Evolutionary conservation across 2,888 invertebrate genomes (phyloP).

Genomic region (Rhimphoctona megacephalus): DNA sequence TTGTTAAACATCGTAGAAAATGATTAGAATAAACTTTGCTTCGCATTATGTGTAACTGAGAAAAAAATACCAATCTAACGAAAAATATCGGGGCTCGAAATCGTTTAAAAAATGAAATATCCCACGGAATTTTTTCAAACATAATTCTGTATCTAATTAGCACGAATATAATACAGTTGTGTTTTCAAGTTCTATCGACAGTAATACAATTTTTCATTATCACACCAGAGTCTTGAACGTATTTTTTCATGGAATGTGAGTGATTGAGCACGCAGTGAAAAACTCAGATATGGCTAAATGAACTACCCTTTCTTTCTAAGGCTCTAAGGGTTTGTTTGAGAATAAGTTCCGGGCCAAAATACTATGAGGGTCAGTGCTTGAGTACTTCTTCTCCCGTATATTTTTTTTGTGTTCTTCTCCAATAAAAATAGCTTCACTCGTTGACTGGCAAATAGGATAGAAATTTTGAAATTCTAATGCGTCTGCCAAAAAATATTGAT

Average conservation of each 20-base stretch:
- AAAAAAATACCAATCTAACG: not conserved
- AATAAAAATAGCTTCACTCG: no score
- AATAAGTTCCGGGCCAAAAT: not conserved
- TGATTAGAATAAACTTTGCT: no score
- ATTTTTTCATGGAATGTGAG: constrained; percentile 48
- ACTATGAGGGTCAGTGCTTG: not conserved
- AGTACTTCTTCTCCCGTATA: not conserved
- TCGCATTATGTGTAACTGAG: no score
- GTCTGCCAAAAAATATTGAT: not conserved
- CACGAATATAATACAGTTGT: no score
- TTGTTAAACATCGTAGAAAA: no score
- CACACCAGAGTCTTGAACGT: not conserved
- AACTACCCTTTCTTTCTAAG: not conserved
- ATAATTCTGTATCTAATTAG: no score
- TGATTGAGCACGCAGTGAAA: constrained; percentile 6
- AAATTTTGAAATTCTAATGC: not conserved
- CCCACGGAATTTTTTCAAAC: no score
- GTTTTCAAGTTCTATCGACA: no score
- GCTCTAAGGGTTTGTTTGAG: no score
- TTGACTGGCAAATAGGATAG: no score
- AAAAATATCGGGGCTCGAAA: not conserved
- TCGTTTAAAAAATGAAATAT: no score
- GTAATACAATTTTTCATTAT: not conserved
- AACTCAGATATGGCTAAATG: no score
- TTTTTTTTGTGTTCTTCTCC: not conserved